Conservation (phyloP, 2,888 invertebrate genomes). For the Diploptera punctata region DNA sequence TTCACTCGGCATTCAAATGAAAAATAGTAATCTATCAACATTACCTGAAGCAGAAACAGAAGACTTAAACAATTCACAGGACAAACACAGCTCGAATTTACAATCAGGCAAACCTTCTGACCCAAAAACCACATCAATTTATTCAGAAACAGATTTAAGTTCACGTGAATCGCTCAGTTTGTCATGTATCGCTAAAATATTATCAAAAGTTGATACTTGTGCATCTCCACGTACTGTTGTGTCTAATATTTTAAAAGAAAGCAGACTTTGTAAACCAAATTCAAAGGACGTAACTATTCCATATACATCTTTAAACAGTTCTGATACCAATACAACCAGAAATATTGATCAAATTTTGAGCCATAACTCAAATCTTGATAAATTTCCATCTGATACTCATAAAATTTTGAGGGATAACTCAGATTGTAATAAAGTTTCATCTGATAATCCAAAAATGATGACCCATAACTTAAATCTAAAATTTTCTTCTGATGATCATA, state of each 20-base stretch:
- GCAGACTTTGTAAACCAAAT: neutral
- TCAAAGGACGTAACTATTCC: neutral
- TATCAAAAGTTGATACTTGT: neutral
- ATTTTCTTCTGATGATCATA: too few species aligned
- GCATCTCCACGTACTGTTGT: slow-evolving; percentile 18
- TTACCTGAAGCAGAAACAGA: neutral
- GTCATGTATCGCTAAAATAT: neutral
- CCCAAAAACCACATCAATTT: neutral
- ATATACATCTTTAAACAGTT: neutral
- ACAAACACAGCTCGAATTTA: too few species aligned
- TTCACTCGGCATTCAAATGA: neutral
- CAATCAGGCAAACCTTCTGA: too few species aligned
- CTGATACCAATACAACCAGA: neutral
- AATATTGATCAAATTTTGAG: neutral
- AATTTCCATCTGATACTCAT: too few species aligned
- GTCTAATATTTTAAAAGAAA: slow-evolving; percentile 1
- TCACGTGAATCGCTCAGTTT: neutral
- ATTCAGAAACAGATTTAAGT: neutral
- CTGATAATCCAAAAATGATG: too few species aligned
- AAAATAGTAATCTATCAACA: neutral
- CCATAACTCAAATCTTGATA: neutral
- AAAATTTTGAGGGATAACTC: too few species aligned
- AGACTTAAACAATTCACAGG: too few species aligned
- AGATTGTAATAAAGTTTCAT: too few species aligned
- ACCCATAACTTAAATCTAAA: too few species aligned